Evolutionary conservation across 2,113 vertebrate genomes (phyloP).

Genomic region (Dunckerocampus dactyliophorus): DNA sequence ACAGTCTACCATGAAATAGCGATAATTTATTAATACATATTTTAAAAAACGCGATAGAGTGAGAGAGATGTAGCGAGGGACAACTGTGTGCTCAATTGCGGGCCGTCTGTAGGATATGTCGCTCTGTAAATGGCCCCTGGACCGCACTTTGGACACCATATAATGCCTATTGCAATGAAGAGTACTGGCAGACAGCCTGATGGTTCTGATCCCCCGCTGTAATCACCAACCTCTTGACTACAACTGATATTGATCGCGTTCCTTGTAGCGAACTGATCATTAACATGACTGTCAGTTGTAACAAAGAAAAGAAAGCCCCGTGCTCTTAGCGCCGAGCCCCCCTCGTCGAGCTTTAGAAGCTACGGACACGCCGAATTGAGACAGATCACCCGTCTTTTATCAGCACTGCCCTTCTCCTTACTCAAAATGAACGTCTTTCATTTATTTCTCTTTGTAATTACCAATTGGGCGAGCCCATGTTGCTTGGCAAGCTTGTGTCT

Average conservation of each 20-base stretch:
- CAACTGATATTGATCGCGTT: conserved; percentile 68
- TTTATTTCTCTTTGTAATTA: conserved; percentile 60
- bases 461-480: conserved; percentile 44
- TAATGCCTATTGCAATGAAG: not conserved
- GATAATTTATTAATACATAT: too few relatives aligned
- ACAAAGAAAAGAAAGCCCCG: conserved; percentile 63
- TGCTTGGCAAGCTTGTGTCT: conserved; percentile 47
- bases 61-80: too few relatives aligned
- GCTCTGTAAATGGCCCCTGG: too few relatives aligned
- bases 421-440: conserved; percentile 60
- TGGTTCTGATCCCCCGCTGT: conserved; percentile 45
- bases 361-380: conserved; percentile 50
- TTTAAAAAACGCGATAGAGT: too few relatives aligned
- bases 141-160: too few relatives aligned
- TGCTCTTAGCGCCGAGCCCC: conserved; percentile 51
- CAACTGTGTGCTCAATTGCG: too few relatives aligned
- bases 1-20: too few relatives aligned
- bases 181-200: conserved; percentile 34
- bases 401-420: conserved; percentile 46
- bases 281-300: conserved; percentile 68
- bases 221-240: conserved; percentile 54
- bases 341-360: conserved; percentile 53
- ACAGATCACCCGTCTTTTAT: conserved; percentile 57
- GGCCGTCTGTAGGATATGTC: too few relatives aligned
- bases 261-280: conserved; percentile 63